phyloP scores from a whole-genome alignment of 2,888 invertebrate genomes.

The Parthenolecanium corni region DNA sequence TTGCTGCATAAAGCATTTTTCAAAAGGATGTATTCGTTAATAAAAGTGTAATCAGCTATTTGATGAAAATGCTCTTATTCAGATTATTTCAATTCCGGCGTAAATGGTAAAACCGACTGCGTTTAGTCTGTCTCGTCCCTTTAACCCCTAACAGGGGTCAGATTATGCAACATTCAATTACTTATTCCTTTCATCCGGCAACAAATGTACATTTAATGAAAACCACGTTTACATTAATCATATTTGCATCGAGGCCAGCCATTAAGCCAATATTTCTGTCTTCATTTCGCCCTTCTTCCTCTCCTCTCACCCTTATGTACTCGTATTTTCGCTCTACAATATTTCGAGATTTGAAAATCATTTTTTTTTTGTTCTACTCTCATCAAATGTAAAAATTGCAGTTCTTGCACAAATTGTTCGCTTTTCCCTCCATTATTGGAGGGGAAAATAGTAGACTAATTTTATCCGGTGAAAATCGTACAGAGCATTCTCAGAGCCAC shows the following conservation, averaged over 20 bases:
- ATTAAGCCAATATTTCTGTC: not conserved
- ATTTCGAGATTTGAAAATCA: too few relatives aligned
- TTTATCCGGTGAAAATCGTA: too few relatives aligned
- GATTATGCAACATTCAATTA: conserved; percentile 17
- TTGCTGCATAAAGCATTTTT: not conserved
- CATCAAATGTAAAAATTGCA: too few relatives aligned
- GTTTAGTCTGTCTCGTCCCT: not conserved
- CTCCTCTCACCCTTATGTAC: too few relatives aligned
- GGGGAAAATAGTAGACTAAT: too few relatives aligned
- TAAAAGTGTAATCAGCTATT: conserved; percentile 21
- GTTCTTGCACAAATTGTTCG: too few relatives aligned
- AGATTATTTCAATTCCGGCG: not conserved
- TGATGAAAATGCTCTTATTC: conserved; percentile 2
- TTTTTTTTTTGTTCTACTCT: too few relatives aligned
- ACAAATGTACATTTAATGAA: conserved; percentile 18
- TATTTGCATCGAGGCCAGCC: conserved; percentile 11
- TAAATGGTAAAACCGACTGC: not conserved
- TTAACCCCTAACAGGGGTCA: not conserved
- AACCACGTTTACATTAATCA: conserved; percentile 15
- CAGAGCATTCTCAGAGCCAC: too few relatives aligned
- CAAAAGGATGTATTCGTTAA: not conserved
- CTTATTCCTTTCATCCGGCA: conserved; percentile 20
- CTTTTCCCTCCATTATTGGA: too few relatives aligned
- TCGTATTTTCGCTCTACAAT: too few relatives aligned
- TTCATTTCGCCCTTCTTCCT: too few relatives aligned